Percentiles rank a stretch among this genome's conserved stretches.
phyloP scores from a whole-genome alignment of 2,113 vertebrate species.

The Perca fluviatilis region DNA sequence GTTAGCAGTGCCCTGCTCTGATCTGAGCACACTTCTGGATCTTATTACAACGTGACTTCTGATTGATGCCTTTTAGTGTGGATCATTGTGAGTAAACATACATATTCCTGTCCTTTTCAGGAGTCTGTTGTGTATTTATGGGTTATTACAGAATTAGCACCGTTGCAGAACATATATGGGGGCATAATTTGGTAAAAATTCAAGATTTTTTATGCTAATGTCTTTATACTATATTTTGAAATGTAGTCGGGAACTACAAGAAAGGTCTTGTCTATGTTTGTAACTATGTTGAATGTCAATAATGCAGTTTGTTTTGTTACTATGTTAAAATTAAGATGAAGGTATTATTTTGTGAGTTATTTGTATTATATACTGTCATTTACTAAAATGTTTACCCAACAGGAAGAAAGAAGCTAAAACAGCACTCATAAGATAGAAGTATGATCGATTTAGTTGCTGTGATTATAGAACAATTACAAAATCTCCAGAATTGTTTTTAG shows the following conservation, averaged over 20 bases:
- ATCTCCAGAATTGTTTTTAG: background rate
- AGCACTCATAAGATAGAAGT: background rate
- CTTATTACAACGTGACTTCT: slow-evolving; percentile 75
- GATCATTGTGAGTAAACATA: slow-evolving; percentile 65
- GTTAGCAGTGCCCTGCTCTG: slow-evolving; percentile 74
- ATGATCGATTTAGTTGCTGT: background rate
- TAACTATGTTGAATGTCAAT: background rate
- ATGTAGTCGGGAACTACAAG: background rate
- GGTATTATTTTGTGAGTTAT: background rate
- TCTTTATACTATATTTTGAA: background rate
- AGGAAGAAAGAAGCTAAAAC: background rate
- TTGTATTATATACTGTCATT: background rate
- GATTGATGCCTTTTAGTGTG: slow-evolving; percentile 72
- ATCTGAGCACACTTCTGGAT: slow-evolving; percentile 74
- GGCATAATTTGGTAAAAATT: background rate
- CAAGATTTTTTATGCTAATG: background rate
- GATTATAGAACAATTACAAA: slow-evolving; percentile 11
- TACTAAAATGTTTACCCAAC: background rate
- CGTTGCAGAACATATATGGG: background rate
- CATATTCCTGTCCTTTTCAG: slow-evolving; percentile 48
- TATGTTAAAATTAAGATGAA: background rate
- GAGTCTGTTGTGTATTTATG: slow-evolving; percentile 31
- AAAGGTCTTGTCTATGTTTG: background rate
- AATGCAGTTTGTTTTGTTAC: background rate
- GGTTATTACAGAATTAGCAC: slow-evolving; percentile 6